These are phyloP conservation scores for Apteryx mantelli DNA, from an alignment of 2,113 vertebrate species.

Conservation along the genomic window DNA sequence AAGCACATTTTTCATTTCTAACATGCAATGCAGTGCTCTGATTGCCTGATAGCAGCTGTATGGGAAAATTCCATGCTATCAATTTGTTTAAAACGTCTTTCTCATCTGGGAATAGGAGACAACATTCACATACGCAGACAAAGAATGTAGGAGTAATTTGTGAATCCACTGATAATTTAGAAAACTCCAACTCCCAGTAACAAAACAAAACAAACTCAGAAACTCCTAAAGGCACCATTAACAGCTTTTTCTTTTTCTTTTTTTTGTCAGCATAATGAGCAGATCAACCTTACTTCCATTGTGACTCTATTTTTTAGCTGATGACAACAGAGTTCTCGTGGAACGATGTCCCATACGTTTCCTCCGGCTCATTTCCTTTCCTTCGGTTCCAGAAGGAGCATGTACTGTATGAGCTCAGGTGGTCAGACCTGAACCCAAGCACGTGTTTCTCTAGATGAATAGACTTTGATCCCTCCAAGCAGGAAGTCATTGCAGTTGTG, in stretches of 20 bases:
- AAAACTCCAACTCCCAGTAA: neutral
- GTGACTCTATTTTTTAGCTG: neutral
- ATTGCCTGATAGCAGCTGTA: neutral
- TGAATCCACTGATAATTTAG: neutral
- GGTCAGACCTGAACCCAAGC: neutral
- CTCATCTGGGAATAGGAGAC: neutral
- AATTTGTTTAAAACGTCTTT: neutral
- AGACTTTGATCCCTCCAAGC: neutral
- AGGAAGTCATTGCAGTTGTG: neutral
- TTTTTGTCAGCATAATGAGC: constrained; percentile 13
- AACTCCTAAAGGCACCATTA: constrained; percentile 6
- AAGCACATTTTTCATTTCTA: neutral
- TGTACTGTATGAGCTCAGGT: neutral
- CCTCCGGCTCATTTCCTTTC: constrained; percentile 49
- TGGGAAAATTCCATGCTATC: constrained; percentile 46
- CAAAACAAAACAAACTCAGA: constrained; percentile 23
- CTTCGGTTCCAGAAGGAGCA: constrained; percentile 12
- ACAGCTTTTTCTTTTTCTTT: neutral
- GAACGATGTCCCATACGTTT: constrained; percentile 22
- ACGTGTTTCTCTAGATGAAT: neutral
- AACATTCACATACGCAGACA: neutral
- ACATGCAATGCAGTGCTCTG: neutral
- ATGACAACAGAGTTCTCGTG: constrained; percentile 11
- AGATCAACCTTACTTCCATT: neutral
- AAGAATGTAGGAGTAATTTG: neutral